phyloP scores from a whole-genome alignment of 2,113 vertebrate species.

The Corydoras maculifer region DNA sequence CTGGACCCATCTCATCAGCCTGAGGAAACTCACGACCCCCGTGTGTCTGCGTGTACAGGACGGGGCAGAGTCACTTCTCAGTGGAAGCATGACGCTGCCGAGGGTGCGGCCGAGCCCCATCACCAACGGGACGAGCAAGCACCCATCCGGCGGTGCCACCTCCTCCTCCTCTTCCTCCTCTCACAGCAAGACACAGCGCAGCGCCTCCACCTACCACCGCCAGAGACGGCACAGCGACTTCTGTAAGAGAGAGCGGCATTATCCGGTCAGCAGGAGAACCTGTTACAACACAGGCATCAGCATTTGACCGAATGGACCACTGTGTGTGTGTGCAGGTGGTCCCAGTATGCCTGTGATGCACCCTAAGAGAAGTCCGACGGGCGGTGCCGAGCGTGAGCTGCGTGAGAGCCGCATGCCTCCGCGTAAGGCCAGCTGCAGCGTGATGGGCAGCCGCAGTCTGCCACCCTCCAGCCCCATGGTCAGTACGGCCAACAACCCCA shows the following conservation, averaged over 20 bases:
- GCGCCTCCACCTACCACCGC: slow-evolving; percentile 81
- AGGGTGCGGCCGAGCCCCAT: slow-evolving; percentile 80
- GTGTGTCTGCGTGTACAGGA: slow-evolving; percentile 58
- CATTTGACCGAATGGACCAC: not conserved
- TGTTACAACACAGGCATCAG: not conserved
- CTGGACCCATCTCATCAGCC: too few species aligned
- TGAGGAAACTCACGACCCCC: too few species aligned
- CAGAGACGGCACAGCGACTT: slow-evolving; percentile 91
- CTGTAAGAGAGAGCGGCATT: slow-evolving; percentile 65
- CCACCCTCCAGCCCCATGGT: slow-evolving; percentile 92
- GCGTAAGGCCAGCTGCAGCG: slow-evolving; percentile 78
- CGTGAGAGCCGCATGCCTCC: slow-evolving; percentile 80
- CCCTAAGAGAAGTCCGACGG: slow-evolving; percentile 85
- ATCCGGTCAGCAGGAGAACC: too few species aligned
- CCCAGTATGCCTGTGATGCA: slow-evolving; percentile 80
- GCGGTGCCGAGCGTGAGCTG: slow-evolving; percentile 76
- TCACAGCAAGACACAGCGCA: slow-evolving; percentile 82
- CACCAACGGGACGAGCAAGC: slow-evolving; percentile 79
- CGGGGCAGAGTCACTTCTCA: slow-evolving; percentile 67
- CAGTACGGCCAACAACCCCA: slow-evolving; percentile 91
- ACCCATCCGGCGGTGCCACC: slow-evolving; percentile 55
- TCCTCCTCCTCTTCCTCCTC: slow-evolving; percentile 68
- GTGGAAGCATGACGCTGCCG: slow-evolving; percentile 79
- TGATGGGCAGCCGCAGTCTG: slow-evolving; percentile 73
- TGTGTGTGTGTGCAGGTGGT: slow-evolving; percentile 70